A percentile compares a stretch with the other conserved stretches of the same genome.
phyloP scores from a whole-genome alignment of 1,140 invertebrate genomes.

The Bombus confusus region DNA sequence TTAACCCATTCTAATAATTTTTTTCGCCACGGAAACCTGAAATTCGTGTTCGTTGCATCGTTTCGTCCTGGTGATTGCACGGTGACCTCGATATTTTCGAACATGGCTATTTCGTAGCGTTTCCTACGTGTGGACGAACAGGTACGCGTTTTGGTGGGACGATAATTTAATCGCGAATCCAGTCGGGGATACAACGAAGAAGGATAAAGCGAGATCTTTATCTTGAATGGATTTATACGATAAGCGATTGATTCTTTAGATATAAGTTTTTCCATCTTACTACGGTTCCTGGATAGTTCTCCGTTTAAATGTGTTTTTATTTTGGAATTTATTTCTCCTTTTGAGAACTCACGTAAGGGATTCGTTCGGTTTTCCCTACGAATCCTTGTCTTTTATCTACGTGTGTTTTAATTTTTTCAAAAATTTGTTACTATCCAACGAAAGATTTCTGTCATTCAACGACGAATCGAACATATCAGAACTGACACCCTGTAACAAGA shows the following conservation, averaged over 20 bases:
- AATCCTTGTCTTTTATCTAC: no score
- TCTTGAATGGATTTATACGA: background rate
- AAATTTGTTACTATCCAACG: no score
- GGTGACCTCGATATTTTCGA: conserved; percentile 22
- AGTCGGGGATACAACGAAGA: background rate
- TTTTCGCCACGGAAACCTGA: conserved; percentile 52
- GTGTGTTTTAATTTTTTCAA: no score
- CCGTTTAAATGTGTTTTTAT: background rate
- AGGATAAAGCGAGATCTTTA: background rate
- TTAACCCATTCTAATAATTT: conserved; percentile 59
- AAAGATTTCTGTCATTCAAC: no score
- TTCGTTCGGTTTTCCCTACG: no score
- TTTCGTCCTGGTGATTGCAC: background rate
- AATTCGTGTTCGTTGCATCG: conserved; percentile 53
- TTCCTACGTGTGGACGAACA: background rate
- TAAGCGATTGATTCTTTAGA: background rate
- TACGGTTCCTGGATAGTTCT: background rate
- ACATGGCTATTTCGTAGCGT: background rate
- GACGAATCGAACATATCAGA: no score
- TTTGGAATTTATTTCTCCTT: background rate
- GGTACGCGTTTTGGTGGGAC: background rate
- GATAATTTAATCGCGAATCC: background rate
- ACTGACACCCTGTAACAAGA: no score
- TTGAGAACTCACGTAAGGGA: no score
- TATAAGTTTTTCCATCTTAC: background rate